Percentiles rank a stretch among this genome's conserved stretches.
phyloP scores from a whole-genome alignment of 1,140 invertebrate species.

The Steinernema feltiae region DNA sequence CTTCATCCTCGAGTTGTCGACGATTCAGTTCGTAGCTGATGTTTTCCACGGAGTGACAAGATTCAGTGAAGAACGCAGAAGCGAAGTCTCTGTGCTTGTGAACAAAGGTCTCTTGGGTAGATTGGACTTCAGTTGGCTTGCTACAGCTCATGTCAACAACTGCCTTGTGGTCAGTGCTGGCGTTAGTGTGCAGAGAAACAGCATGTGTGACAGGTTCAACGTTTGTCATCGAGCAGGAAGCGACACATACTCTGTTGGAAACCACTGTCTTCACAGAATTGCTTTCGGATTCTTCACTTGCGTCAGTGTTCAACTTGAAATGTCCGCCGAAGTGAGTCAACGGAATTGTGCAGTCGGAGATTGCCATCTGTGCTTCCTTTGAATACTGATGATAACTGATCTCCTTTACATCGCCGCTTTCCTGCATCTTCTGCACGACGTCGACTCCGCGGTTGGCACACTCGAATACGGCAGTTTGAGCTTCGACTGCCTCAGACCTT shows the following conservation, averaged over 20 bases:
- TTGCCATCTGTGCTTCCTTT: conserved; percentile 17
- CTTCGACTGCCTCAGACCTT: background rate
- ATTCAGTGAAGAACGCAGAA: background rate
- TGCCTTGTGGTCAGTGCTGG: background rate
- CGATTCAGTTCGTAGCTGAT: conserved; percentile 2
- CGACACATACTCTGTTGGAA: background rate
- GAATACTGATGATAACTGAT: conserved; percentile 21
- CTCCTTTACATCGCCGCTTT: conserved; percentile 28
- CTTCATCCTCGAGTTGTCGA: background rate
- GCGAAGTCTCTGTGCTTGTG: background rate
- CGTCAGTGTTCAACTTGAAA: conserved; percentile 40
- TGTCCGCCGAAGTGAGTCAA: conserved; percentile 37
- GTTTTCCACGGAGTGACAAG: background rate
- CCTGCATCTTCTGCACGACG: conserved; percentile 19
- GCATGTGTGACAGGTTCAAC: background rate
- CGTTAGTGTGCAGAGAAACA: background rate
- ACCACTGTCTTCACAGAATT: background rate
- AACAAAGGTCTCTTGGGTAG: background rate
- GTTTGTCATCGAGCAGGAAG: background rate
- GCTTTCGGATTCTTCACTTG: conserved; percentile 40
- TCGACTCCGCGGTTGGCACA: conserved; percentile 17
- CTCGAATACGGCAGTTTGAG: background rate
- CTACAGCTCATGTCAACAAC: background rate
- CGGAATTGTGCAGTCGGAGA: conserved; percentile 11
- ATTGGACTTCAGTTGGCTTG: conserved; percentile 25